Conservation (phyloP, 2,888 invertebrate species). For the Frankliniella fusca region DNA sequence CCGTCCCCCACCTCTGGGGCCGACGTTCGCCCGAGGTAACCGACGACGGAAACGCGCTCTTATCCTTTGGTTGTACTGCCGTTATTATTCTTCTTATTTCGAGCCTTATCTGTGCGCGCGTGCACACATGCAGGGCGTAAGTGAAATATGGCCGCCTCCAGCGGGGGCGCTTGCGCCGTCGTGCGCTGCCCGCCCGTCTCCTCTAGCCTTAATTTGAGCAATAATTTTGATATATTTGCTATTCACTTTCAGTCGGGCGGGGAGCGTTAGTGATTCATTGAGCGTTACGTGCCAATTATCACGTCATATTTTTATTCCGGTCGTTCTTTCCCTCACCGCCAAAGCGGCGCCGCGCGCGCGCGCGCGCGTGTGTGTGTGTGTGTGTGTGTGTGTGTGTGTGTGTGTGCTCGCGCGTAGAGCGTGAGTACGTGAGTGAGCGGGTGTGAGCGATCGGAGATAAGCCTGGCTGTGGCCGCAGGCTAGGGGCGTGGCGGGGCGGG, state of each 20-base stretch:
- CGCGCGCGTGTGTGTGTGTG: neutral
- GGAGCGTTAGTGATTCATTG: constrained; percentile 20
- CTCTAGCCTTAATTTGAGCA: constrained; percentile 22
- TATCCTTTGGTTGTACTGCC: neutral
- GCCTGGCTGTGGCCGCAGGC: too few species aligned
- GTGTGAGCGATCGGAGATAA: neutral
- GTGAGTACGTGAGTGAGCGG: neutral
- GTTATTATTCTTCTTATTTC: neutral
- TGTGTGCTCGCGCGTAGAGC: neutral
- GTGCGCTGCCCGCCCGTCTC: neutral
- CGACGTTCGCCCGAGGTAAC: neutral
- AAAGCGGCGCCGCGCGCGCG: neutral
- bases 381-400: neutral
- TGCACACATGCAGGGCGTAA: neutral
- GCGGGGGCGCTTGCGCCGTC: neutral
- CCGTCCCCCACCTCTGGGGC: neutral
- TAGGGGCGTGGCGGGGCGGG: too few species aligned
- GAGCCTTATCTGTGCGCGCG: neutral
- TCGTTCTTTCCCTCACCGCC: neutral
- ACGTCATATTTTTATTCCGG: constrained; percentile 15
- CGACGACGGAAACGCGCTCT: constrained; percentile 2
- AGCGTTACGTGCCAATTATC: constrained; percentile 13
- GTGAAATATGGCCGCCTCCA: constrained; percentile 21
- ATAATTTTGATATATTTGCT: constrained; percentile 27
- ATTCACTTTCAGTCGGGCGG: constrained; percentile 17